These are phyloP conservation scores for Argyra leucocephala DNA, from an alignment of 2,888 invertebrate species.

Conservation along the genomic window DNA sequence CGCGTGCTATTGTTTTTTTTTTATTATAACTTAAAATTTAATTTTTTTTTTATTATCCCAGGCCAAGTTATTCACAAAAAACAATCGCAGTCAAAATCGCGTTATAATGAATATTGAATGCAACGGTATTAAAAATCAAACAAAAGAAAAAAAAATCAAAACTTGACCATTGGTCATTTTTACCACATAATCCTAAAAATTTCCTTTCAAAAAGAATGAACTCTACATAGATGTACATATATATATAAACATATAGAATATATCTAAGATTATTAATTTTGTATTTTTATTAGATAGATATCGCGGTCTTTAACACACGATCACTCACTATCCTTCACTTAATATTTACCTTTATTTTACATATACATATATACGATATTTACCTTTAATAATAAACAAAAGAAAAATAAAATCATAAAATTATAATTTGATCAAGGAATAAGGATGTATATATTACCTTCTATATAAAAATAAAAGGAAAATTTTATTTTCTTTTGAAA, in stretches of 20 bases:
- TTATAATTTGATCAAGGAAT: neutral
- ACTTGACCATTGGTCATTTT: conserved; percentile 1
- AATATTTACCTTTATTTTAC: no score
- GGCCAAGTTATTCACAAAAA: neutral
- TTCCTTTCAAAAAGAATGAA: neutral
- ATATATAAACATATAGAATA: no score
- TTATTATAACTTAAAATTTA: no score
- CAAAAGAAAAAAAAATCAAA: neutral
- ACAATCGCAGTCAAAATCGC: neutral
- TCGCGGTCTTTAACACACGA: neutral
- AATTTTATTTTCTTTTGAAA: no score
- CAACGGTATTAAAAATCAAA: neutral
- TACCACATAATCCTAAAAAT: neutral
- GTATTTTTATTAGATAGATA: neutral
- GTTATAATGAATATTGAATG: neutral
- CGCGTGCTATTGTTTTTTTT: conserved; percentile 3
- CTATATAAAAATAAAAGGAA: neutral
- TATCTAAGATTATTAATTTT: neutral
- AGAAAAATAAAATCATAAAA: neutral
- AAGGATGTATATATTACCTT: no score
- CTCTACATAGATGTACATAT: no score
- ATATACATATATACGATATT: no score
- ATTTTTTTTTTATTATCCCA: neutral
- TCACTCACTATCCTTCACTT: no score
- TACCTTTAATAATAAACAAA: neutral